Base-by-base conservation (phyloP, 2,113 vertebrate species). In the Castor canadensis region DNA sequence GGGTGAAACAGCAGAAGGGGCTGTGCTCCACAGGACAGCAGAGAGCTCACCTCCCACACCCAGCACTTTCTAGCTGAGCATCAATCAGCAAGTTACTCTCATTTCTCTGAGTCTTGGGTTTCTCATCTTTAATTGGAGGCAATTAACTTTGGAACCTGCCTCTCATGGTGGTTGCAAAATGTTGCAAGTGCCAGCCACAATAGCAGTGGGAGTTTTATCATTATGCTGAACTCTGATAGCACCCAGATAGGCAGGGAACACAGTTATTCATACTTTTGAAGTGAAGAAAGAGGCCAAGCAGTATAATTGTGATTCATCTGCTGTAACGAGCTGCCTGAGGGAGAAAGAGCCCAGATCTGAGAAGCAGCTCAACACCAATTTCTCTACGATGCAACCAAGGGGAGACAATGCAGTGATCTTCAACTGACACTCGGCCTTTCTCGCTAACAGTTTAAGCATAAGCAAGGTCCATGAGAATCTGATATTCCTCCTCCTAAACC, bases 71-170 rank as follows among this genome's bases (percentile, higher is more conserved):
- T 64, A 43, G 75, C 49, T 45, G 75, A 28, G 64, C 80, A 35
- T 73, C 89, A 49, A 45, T n/a, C 43, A 13, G 52, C n/a, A 26
- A 73, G 58, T 72, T 47, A 66, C 43, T 58, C 24, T 90, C 47
- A 62, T 84, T 77, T 79, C 73, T 87, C 87, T 80, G 92, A 93
- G 89, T 22, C 54, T 28, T 35, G 58, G 49, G 40, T 86, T 82
- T 86, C 84, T 96, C 92, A 73, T 83, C 87, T 89, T 89, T 95
- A 95, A 96, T 94, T 69, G 81, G 45, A 52, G 75, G 60, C 91
- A 72, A 92, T 92, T 40, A 72, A 79, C 67, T 9, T 69, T 91
- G 54, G n/a, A 45, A 26, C 72, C 83, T 4, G 82, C 77, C 32
- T 86, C 47, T 60, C 28, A 16, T n/a, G 40, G 40, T 17, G 67